Base-by-base conservation (phyloP, 2,797 vertebrate genomes). In the Takifugu rubripes region DNA sequence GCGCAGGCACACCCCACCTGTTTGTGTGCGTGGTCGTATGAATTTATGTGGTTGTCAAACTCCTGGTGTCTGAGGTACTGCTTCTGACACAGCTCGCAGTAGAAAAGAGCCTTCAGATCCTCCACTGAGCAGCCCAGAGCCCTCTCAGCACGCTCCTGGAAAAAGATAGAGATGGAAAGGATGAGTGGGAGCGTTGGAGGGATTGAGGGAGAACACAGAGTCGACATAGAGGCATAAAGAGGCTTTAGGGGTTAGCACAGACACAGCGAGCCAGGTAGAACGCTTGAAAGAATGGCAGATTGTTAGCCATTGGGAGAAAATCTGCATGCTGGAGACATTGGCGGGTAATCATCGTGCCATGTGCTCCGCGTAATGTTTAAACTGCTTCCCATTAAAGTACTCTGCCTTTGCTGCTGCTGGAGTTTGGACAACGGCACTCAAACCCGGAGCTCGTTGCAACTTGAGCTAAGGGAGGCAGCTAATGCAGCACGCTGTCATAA, bases 41-140 rank as follows among this genome's bases (percentile, higher is more conserved):
- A 98, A 92, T 98, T 98, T 88, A 98, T 98, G 88, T 98, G 96
- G 92, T 98, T 98, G 93, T 98, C 96, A 92, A 97, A 98, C 78
- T 98, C 96, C 75, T 96, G 94, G 87, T 98, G 95, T 86, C 96
- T 94, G 89, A 96, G 93, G 86, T 98, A 98, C 91, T 98, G 96
- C 84, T 98, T 98, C 90, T 97, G 94, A 85, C 96, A 98, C 53
- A 98, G 91, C 91, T 97, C 94, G 81, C 96, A 98, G 88, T 97
- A 98, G 90, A 97, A 97, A 79, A 96, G 94, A 15, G 96, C 92
- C 72, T 96, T 98, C 80, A 94, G 90, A 71, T 98, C 94, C 81
- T 95, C 95, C 74, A 93, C 87, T 61, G 94, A 93, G 78, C 92
- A 96, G 56, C 93, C 89, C 82, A 95, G 89, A 81, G 94, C 87